Evolutionary conservation across 2,113 vertebrate genomes (phyloP).

Genomic region (Dromaius novaehollandiae): DNA sequence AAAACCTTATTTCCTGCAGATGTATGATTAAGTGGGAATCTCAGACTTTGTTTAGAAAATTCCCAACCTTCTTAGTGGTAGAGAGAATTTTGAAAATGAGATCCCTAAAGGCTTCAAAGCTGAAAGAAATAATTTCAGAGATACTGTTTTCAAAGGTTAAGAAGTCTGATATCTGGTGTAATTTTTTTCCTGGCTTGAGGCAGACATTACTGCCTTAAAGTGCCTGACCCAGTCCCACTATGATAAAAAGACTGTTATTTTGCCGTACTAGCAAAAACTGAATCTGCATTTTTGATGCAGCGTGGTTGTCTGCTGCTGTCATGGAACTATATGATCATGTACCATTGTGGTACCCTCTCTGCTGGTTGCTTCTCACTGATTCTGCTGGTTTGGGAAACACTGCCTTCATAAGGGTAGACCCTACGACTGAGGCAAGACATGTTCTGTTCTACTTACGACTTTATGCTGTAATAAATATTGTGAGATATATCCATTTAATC

Average conservation of each 20-base stretch:
- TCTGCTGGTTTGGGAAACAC: not conserved
- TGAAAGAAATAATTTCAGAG: not conserved
- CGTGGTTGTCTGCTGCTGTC: not conserved
- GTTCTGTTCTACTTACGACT: not conserved
- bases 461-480: not conserved
- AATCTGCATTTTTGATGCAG: not conserved
- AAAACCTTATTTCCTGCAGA: not conserved
- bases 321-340: not conserved
- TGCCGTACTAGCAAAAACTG: not conserved
- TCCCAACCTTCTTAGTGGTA: not conserved
- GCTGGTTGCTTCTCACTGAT: not conserved
- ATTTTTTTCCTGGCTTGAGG: not conserved
- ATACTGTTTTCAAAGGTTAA: not conserved
- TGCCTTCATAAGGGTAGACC: not conserved
- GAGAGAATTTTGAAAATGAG: slow-evolving; percentile 9
- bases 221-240: not conserved
- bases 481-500: not conserved
- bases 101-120: not conserved
- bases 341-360: fast-evolving
- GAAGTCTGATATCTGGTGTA: not conserved
- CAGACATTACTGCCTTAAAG: not conserved
- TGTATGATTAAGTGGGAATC: not conserved
- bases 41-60: not conserved
- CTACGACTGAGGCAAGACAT: not conserved
- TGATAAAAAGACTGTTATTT: not conserved